These are phyloP conservation scores for Pelobates cultripes DNA, from an alignment of 2,797 vertebrate species.

Conservation along the genomic window DNA sequence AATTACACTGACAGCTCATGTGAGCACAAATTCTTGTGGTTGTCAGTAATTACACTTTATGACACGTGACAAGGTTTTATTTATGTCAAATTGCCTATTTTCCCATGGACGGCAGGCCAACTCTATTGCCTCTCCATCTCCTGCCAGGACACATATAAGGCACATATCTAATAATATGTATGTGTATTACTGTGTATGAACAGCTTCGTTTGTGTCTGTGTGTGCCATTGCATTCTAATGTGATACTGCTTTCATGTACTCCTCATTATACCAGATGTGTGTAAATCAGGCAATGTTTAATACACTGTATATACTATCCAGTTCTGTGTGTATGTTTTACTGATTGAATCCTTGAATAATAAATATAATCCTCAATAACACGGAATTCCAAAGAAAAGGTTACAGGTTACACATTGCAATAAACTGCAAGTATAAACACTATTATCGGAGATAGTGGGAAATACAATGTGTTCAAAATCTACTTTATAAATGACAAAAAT, in stretches of 20 bases:
- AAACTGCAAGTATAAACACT: slow-evolving; percentile 25
- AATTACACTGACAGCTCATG: no score
- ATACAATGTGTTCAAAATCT: slow-evolving; percentile 16
- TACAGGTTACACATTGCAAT: slow-evolving; percentile 15
- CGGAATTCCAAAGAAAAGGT: slow-evolving; percentile 11
- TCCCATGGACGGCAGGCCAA: no score
- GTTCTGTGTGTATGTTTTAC: neutral
- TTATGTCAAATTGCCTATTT: no score
- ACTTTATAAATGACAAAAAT: slow-evolving; percentile 39
- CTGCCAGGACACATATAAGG: no score
- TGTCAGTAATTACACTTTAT: no score
- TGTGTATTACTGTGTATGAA: neutral
- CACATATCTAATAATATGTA: no score
- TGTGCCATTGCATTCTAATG: neutral
- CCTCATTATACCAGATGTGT: neutral
- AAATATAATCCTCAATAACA: slow-evolving; percentile 16
- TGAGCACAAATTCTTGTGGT: no score
- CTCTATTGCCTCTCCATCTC: no score
- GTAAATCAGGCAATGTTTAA: neutral
- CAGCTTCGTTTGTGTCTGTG: neutral
- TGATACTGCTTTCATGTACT: neutral
- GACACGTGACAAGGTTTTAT: no score
- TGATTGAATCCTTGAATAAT: slow-evolving; percentile 21
- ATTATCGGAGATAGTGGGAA: slow-evolving; percentile 23
- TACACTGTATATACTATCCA: neutral